phyloP scores from a whole-genome alignment of 64 coral and sea anemone species.

The Actinia tenebrosa region DNA sequence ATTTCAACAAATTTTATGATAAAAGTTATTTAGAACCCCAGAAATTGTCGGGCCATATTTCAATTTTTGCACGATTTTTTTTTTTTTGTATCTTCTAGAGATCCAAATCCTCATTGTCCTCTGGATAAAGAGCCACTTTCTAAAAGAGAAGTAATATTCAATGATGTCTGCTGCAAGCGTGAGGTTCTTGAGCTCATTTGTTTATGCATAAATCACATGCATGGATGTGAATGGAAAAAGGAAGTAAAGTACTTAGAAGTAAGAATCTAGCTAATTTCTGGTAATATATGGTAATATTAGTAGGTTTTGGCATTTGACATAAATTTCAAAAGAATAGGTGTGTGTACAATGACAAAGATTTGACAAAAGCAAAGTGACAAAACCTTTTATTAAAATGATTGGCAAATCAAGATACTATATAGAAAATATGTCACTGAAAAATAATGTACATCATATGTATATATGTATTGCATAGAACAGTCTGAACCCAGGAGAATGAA shows the following conservation, averaged over 20 bases:
- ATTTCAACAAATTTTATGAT: no score
- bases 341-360: no score
- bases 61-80: background rate
- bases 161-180: slow-evolving; percentile 51
- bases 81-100: background rate
- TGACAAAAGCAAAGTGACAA: no score
- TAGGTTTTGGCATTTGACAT: background rate
- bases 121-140: slow-evolving; percentile 34
- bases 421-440: no score
- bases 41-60: no score
- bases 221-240: slow-evolving; percentile 52
- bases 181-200: slow-evolving; percentile 42
- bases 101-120: slow-evolving; percentile 30
- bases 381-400: no score
- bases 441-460: no score
- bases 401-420: no score
- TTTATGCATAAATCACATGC: slow-evolving; percentile 39
- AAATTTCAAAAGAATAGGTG: no score
- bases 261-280: background rate
- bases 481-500: no score
- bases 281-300: background rate
- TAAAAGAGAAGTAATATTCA: slow-evolving; percentile 29
- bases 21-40: no score
- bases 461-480: no score
- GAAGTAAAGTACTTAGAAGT: slow-evolving; percentile 51